Evolutionary conservation across 2,888 invertebrate genomes (phyloP), one percentile per base, ranked within the genome.

Genomic region (Diabrotica balteata): DNA sequence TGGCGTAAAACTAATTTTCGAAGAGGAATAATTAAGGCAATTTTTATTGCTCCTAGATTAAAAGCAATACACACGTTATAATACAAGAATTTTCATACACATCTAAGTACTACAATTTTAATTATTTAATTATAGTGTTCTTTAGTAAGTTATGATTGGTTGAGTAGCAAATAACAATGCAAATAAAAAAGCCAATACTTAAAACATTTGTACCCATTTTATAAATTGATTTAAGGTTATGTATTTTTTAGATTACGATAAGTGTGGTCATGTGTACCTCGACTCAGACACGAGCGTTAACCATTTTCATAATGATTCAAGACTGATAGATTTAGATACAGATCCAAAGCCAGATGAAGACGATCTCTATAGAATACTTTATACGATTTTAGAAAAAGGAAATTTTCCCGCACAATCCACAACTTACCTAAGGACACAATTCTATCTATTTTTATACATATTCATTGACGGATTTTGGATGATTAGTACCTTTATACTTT

Each of bases 381-480:
- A 73, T n/a, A 70, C 63, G 4, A 69, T 73, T 7, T 57, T 75
- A 52, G 63, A 75, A 7, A 72, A 71, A 45, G 74, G 73, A n/a
- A 50, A 63, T 7, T 69, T 78, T 32, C 78, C 77, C 1, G 55
- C 63, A 47, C 68, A 74, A 68, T 74, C 75, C 7, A 50, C 11
- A 8, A 66, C 58, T 4, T 75, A 74, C 11, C 49, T 49, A 2
- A 75, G 77, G 59, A 76, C 76, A 7, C 68, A 71, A 42, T 50
- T 73, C 8, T 78, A 78, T 59, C 51, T 79, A 45, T 9, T 68
- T 8, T 43, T 70, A 43, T 77, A 76, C 44, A 72, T 78, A 22
- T 68, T 78, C 43, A 49, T 75, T 7, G 81, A 82, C 72, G 69
- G 67, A 0, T 54, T 78, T 7, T 82, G 81, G 81, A 72, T 81